phyloP scores from a whole-genome alignment of 53 echinoderm and acorn worm genomes.

The Antedon mediterranea region DNA sequence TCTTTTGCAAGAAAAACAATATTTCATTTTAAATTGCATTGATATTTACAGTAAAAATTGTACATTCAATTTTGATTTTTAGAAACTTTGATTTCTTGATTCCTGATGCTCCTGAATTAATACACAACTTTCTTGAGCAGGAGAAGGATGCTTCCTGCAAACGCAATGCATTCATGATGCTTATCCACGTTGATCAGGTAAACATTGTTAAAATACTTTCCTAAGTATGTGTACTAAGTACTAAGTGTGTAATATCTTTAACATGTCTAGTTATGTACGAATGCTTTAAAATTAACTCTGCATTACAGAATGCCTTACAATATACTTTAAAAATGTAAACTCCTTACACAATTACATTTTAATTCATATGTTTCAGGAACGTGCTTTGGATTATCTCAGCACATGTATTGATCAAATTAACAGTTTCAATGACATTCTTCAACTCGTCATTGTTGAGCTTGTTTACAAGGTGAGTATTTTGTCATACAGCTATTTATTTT shows the following conservation, averaged over 20 bases:
- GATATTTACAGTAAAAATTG: too few species aligned
- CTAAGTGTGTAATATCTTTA: too few species aligned
- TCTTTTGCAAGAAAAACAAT: too few species aligned
- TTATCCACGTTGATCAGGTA: slow-evolving; percentile 95
- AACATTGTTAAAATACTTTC: too few species aligned
- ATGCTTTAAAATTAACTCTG: too few species aligned
- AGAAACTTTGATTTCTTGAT: slow-evolving; percentile 98
- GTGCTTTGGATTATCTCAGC: slow-evolving; percentile 85
- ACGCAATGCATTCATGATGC: slow-evolving; percentile 98
- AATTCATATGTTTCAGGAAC: slow-evolving; percentile 20
- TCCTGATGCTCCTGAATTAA: slow-evolving; percentile 92
- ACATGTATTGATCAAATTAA: slow-evolving; percentile 97
- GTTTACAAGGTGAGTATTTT: slow-evolving; percentile 81
- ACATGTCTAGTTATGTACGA: too few species aligned
- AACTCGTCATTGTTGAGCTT: slow-evolving; percentile 91
- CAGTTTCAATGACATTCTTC: slow-evolving; percentile 86
- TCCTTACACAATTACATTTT: too few species aligned
- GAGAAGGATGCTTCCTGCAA: slow-evolving; percentile 97
- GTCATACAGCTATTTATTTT: neutral
- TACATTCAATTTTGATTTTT: neutral
- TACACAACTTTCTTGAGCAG: slow-evolving; percentile 92
- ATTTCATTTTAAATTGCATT: too few species aligned
- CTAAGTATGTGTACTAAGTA: too few species aligned
- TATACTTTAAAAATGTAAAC: too few species aligned
- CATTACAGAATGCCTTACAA: too few species aligned